Evolutionary conservation across 2,797 vertebrate species (phyloP), one percentile per base, ranked within the genome.

Genomic region (Garrulus glandarius): DNA sequence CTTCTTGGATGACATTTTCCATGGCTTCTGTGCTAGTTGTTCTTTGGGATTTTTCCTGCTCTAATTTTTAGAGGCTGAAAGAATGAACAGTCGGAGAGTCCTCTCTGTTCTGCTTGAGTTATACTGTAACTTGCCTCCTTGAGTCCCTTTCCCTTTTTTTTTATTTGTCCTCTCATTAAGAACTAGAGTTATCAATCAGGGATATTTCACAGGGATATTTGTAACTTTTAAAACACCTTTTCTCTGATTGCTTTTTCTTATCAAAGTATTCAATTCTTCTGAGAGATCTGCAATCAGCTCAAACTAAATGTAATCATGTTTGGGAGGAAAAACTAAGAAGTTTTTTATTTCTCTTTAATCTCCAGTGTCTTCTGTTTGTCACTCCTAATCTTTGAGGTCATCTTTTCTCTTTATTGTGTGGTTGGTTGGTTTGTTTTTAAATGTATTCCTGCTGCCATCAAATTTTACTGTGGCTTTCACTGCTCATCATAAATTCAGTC

Each of bases 401-500:
- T 94, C 56, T 91, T 81, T 92, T 71, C 18, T 71, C 34, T 88
- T 93, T 65, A 57, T 32, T 83, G 56, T 88, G 52, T 93, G 56
- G 37, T 82, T 87, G 36, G 59, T 60, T 96, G 8, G 60, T 86
- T 95, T 89, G 69, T 81, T 96, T 93, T 93, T 55, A 87, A 76
- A 94, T 67, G 68, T 85, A 72, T 95, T 92, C 55, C 44, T 91
- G 21, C 68, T 92, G 86, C 75, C 60, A 34, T 94, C 37, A 49
- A 8, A 72, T 95, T 92, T 95, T 89, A 77, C 84, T 83, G 30
- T 87, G 75, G 46, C 81, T 93, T 96, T 95, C 81, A 57, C 75
- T 80, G 68, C 68, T 93, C 20, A 83, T 91, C 77, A 96, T 96
- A 93, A 96, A 96, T 97, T 91, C 92, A 92, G 78, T 64, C 56